Conservation (phyloP, 2,797 vertebrate species). For the Pelochelys cantorii region DNA sequence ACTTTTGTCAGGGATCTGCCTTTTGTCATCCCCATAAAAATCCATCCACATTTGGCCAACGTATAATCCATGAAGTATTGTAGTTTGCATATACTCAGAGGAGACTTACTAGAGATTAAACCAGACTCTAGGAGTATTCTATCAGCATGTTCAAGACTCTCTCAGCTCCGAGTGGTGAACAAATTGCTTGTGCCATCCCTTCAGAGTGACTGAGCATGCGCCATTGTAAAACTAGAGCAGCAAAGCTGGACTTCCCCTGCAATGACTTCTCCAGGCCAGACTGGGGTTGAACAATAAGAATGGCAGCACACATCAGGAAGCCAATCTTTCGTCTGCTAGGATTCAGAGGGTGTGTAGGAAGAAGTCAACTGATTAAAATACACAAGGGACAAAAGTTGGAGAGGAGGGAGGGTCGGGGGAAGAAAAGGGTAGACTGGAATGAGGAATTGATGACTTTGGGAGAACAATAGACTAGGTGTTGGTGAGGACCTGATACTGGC, state of each 20-base stretch:
- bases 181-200: neutral
- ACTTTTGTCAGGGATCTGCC: neutral
- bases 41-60: neutral
- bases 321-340: neutral
- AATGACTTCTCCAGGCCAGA: neutral
- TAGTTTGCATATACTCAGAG: neutral
- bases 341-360: neutral
- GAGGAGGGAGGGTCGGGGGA: neutral
- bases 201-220: neutral
- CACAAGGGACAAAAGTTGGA: neutral
- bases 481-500: neutral
- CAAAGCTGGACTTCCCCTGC: neutral
- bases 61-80: neutral
- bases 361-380: neutral
- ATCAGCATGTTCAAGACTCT: neutral
- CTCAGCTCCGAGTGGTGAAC: neutral
- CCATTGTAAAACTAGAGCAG: neutral
- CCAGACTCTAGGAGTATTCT: neutral
- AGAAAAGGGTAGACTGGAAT: neutral
- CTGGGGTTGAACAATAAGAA: neutral
- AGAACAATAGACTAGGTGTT: neutral
- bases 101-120: neutral
- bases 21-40: neutral
- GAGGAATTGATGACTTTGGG: neutral
- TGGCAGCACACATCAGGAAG: neutral